These are phyloP conservation scores for Trichopoda pennipes DNA, from an alignment of 2,888 invertebrate species.

Conservation along the genomic window DNA sequence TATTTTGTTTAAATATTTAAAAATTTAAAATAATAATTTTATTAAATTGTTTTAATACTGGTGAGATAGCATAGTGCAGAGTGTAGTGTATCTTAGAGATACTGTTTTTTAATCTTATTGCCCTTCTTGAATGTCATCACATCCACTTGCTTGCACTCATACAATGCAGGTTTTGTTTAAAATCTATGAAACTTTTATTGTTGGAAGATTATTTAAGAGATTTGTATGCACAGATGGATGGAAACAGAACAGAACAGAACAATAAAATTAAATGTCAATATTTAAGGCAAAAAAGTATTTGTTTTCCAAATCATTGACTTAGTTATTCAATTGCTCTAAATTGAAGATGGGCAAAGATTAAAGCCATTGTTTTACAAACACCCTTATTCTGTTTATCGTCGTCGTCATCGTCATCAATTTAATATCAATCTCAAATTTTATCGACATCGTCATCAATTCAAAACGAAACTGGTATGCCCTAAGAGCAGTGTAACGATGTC, in stretches of 20 bases:
- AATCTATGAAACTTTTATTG: conserved; percentile 48
- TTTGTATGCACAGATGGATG: conserved; percentile 19
- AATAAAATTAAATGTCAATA: conserved; percentile 37
- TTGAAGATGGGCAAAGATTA: background rate
- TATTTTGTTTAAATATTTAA: too few relatives aligned
- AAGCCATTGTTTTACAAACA: conserved; percentile 9
- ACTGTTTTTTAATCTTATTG: conserved; percentile 5
- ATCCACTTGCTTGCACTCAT: background rate
- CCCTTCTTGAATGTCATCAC: background rate
- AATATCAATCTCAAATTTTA: too few relatives aligned
- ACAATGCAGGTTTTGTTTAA: conserved; percentile 22
- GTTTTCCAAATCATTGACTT: conserved; percentile 44
- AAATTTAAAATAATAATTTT: too few relatives aligned
- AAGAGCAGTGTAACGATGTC: too few relatives aligned
- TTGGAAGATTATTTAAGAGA: conserved; percentile 46
- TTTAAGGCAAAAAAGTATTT: conserved; percentile 28
- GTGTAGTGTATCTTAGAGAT: background rate
- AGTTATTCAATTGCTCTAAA: conserved; percentile 26
- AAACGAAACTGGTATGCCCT: too few relatives aligned
- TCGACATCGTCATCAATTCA: too few relatives aligned
- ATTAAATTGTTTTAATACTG: background rate
- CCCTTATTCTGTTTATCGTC: too few relatives aligned
- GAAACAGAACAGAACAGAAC: background rate
- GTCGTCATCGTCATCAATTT: too few relatives aligned
- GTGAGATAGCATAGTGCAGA: background rate